Evolutionary conservation across 2,797 vertebrate species (phyloP), one percentile per base, ranked within the genome.

Genomic region (Gambelia wislizenii): DNA sequence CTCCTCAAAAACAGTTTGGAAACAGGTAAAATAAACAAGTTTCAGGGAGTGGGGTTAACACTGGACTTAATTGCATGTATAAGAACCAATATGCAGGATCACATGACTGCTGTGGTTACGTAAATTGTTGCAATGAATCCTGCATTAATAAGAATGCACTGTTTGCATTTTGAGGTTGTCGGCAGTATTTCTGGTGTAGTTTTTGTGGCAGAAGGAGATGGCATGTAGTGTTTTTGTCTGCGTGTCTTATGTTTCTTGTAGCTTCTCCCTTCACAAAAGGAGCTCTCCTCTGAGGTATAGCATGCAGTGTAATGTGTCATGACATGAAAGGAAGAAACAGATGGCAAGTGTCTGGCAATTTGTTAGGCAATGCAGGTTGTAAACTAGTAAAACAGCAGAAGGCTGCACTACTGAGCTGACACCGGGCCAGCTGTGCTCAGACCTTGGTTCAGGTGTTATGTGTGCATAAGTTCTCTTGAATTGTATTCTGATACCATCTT

Each of bases 271-370:
- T 36, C 14, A 33, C 49, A 36, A 64, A 47, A 61, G 18, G 27
- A 44, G 52, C 74, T 76, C 0, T 6, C 42, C 56, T 33, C 72
- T 72, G 67, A 39, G 78, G 72, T 30, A 36, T 64, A 42, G 39
- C 0, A 5, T 59, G 89, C 69, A 39, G 54, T 84, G 59, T 76
- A 49, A 70, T 0, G 0, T 84, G 69, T 70, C 8, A 0, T 36
- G 61, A 3, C 33, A 16, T 77, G 72, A 87, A 52, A 13, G 70
- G 74, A 81, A 9, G 8, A 69, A 75, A 54, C 90, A 90, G 89
- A 85, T 90, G 39, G 83, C 78, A 33, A 3, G 0, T 85, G 87
- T 39, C 67, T 89, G 88, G 77, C 49, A 64, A 83, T 85, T 79
- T 83, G 36, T 76, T 77, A 70, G n/a, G 64, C 42, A 39, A 76